Evolutionary conservation across 1,140 invertebrate genomes (phyloP).

Genomic region (Nautilus pompilius): DNA sequence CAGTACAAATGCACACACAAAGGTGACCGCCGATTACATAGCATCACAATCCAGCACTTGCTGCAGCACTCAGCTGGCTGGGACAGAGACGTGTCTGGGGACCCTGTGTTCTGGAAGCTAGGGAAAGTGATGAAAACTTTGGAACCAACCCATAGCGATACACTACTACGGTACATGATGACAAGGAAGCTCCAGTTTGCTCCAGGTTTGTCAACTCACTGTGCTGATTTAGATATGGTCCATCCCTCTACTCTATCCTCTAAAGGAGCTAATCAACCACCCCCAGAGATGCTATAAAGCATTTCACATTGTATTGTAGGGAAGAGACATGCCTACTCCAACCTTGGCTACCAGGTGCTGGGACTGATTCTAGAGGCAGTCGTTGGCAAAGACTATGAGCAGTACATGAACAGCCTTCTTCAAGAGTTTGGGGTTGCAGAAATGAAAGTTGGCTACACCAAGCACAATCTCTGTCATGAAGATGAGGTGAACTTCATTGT

Average conservation of each 20-base stretch:
- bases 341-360: constrained; percentile 42
- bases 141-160: constrained; percentile 13
- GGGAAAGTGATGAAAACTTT: constrained; percentile 4
- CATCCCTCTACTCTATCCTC: too few relatives aligned
- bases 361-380: constrained; percentile 33
- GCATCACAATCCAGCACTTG: constrained; percentile 35
- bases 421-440: constrained; percentile 6
- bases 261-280: too few relatives aligned
- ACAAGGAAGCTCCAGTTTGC: constrained; percentile 35
- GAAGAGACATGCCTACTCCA: constrained; percentile 39
- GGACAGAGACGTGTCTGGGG: constrained; percentile 36
- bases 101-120: constrained; percentile 28
- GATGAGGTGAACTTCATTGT: constrained; percentile 10
- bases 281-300: too few relatives aligned
- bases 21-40: constrained; percentile 28
- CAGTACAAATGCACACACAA: constrained; percentile 9
- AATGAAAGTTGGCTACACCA: constrained; percentile 19
- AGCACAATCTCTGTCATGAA: constrained; percentile 4
- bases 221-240: too few relatives aligned
- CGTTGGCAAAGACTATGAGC: constrained; percentile 23
- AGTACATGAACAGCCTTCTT: constrained; percentile 20
- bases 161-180: constrained; percentile 30
- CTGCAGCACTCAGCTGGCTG: constrained; percentile 44
- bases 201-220: constrained; percentile 31
- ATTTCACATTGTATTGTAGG: constrained; percentile 21